Conservation (phyloP, 2,797 vertebrate genomes). For the Poecilia gillii region DNA sequence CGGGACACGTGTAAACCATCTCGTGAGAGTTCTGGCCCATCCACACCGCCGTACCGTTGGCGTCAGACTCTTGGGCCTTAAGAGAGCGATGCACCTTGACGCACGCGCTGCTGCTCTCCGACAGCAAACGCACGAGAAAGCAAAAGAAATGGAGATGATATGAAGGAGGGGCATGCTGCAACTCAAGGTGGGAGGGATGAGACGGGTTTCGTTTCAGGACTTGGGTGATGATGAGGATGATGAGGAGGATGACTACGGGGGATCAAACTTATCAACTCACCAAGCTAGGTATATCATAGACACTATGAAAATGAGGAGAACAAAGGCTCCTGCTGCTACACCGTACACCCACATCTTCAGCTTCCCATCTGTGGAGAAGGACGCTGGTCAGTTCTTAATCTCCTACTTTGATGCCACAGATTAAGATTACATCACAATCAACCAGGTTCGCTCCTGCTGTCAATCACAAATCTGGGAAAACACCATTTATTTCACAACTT, state of each 20-base stretch:
- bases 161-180: conserved; percentile 9
- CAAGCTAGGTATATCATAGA: conserved; percentile 99
- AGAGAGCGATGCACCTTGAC: conserved; percentile 72
- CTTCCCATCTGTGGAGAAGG: conserved; percentile 92
- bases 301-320: conserved; percentile 97
- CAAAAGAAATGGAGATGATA: conserved; percentile 20
- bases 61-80: conserved; percentile 69
- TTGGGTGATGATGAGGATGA: conserved; percentile 23
- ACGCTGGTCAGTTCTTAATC: conserved; percentile 42
- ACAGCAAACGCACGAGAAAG: conserved; percentile 23
- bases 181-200: conserved; percentile 10
- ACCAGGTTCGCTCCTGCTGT: background rate
- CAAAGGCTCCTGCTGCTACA: conserved; percentile 94
- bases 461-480: background rate
- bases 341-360: conserved; percentile 99
- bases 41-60: conserved; percentile 74
- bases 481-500: background rate
- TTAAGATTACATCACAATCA: background rate
- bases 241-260: background rate
- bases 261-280: conserved; percentile 84
- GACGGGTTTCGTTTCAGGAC: conserved; percentile 39
- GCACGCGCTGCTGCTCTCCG: conserved; percentile 77
- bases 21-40: conserved; percentile 75
- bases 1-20: conserved; percentile 81
- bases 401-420: background rate